Conservation (phyloP, 2,797 vertebrate genomes). For the Salarias fasciatus region DNA sequence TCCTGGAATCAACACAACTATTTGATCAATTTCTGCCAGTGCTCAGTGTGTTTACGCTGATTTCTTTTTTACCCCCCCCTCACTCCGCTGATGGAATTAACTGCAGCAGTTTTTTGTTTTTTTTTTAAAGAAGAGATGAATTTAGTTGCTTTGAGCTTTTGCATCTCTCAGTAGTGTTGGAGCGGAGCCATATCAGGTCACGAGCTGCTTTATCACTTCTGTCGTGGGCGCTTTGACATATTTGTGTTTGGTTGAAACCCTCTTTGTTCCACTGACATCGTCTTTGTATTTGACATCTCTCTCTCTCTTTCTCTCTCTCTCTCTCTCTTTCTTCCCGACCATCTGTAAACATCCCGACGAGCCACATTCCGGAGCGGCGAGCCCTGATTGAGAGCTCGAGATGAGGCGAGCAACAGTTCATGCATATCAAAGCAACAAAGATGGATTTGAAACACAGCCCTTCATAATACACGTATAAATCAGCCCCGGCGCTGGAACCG, state of each 20-base stretch:
- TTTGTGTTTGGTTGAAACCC: conserved; percentile 43
- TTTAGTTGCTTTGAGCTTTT: conserved; percentile 20
- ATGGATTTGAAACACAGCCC: conserved; percentile 56
- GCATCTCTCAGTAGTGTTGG: too few relatives aligned
- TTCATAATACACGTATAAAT: conserved; percentile 69
- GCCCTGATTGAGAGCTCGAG: conserved; percentile 48
- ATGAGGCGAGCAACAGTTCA: conserved; percentile 51
- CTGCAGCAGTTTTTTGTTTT: conserved; percentile 3
- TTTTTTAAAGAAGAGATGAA: conserved; percentile 20
- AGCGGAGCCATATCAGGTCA: conserved; percentile 12
- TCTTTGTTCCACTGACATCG: conserved; percentile 36
- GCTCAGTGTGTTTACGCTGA: neutral
- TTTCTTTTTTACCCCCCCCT: conserved; percentile 5
- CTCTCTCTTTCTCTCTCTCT: conserved; percentile 3
- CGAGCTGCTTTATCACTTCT: conserved; percentile 5
- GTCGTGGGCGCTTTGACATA: conserved; percentile 20
- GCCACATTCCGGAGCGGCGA: conserved; percentile 15
- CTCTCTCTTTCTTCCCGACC: conserved; percentile 14
- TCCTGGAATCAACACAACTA: conserved; percentile 34
- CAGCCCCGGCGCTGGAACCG: conserved; percentile 25
- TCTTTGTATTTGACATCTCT: conserved; percentile 37
- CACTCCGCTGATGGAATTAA: neutral
- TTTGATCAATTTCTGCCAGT: conserved; percentile 30
- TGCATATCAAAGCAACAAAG: conserved; percentile 54
- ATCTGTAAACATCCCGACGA: conserved; percentile 56